Conservation (phyloP, 2,113 vertebrate species). For the Todiramphus saurophagus region DNA sequence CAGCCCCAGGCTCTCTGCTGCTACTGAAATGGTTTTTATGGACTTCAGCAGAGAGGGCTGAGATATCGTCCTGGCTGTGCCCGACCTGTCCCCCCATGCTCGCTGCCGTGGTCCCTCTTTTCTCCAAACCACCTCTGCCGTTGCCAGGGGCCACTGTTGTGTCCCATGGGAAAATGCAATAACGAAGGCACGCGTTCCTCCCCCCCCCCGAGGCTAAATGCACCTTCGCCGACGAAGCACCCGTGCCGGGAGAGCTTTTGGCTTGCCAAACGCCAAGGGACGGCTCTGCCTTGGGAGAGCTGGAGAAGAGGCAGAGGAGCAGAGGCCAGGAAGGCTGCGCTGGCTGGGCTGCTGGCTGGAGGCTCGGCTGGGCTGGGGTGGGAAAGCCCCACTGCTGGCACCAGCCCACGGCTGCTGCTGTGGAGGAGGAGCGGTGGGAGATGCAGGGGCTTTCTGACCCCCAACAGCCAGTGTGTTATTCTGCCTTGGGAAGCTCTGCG, state of each 20-base stretch:
- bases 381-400: not conserved
- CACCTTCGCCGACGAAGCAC: not conserved
- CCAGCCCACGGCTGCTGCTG: not conserved
- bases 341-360: not conserved
- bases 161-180: fast-evolving
- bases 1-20: not conserved
- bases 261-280: not conserved
- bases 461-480: not conserved
- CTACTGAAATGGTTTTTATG: not conserved
- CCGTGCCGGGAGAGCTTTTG: not conserved
- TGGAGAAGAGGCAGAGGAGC: not conserved
- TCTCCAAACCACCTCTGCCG: not conserved
- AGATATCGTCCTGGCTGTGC: not conserved
- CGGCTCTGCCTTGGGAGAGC: not conserved
- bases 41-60: not conserved
- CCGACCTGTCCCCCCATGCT: not conserved
- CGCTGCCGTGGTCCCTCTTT: fast-evolving
- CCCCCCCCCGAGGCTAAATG: not conserved
- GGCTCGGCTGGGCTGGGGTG: not conserved
- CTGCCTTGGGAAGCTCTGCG: not conserved
- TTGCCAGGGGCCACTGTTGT: not conserved
- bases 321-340: not conserved
- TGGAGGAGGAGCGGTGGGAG: not conserved
- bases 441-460: not conserved
- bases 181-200: not conserved